Conservation (phyloP, 2,888 invertebrate genomes). For the Agrochola litura region DNA sequence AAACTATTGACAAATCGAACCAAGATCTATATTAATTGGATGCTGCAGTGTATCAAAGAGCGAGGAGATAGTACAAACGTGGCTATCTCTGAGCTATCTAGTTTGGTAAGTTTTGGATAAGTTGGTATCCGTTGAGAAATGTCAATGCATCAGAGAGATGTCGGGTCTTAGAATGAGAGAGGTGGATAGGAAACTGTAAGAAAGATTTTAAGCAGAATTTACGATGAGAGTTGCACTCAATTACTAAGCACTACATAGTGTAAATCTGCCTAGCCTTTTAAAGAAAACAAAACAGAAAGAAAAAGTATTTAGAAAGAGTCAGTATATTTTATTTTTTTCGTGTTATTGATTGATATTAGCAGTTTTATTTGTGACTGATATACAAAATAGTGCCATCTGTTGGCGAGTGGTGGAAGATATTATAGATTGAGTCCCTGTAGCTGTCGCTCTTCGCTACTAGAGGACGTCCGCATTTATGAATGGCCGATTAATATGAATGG, state of each 20-base stretch:
- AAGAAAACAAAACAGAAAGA: too few relatives aligned
- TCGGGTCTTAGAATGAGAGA: conserved; percentile 20
- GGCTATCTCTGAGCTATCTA: conserved; percentile 42
- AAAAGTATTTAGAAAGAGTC: too few relatives aligned
- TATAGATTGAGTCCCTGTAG: too few relatives aligned
- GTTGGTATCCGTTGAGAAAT: conserved; percentile 52
- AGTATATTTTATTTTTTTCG: not conserved
- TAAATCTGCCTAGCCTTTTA: not conserved
- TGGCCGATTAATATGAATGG: too few relatives aligned
- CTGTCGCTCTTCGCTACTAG: too few relatives aligned
- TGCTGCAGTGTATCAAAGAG: conserved; percentile 47
- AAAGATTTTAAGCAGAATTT: not conserved
- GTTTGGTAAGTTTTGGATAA: conserved; percentile 45
- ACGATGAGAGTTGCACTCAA: not conserved
- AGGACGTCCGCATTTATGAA: too few relatives aligned
- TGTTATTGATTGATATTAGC: not conserved
- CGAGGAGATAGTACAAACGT: conserved; percentile 35
- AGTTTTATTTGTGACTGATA: too few relatives aligned
- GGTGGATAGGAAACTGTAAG: conserved; percentile 24
- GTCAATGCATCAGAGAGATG: conserved; percentile 35
- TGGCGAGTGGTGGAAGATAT: too few relatives aligned
- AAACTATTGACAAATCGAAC: conserved; percentile 32
- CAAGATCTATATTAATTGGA: conserved; percentile 48
- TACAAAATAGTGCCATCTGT: too few relatives aligned
- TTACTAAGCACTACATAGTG: not conserved